Conservation (phyloP, 2,797 vertebrate species). For the Pangasius mekongensis region DNA sequence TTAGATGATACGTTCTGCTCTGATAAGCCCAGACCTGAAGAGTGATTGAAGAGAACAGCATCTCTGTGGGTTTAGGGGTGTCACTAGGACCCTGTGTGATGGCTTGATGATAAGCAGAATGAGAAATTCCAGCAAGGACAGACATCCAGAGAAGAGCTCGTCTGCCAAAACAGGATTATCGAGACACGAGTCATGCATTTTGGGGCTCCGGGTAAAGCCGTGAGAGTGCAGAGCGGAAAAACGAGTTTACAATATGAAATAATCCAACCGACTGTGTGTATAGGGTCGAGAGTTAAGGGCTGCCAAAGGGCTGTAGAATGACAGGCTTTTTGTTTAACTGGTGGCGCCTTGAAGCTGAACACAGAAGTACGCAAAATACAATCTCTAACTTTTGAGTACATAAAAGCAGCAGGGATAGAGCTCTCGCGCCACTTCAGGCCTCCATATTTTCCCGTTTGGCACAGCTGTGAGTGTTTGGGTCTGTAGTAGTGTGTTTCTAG, state of each 20-base stretch:
- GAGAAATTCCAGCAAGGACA: conserved; percentile 30
- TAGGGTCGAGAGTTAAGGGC: conserved; percentile 23
- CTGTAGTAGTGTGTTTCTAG: conserved; percentile 26
- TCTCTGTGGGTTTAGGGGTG: neutral
- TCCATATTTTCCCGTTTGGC: neutral
- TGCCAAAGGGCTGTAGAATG: conserved; percentile 7
- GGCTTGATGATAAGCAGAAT: conserved; percentile 5
- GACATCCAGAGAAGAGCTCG: conserved; percentile 23
- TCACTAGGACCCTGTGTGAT: neutral
- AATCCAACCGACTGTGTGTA: conserved; percentile 37
- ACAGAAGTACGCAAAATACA: neutral
- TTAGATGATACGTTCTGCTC: conserved; percentile 14
- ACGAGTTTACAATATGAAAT: conserved; percentile 49
- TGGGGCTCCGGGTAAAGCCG: conserved; percentile 21
- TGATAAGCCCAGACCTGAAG: neutral
- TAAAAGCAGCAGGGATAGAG: neutral
- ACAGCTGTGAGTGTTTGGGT: conserved; percentile 9
- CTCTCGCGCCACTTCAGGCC: neutral
- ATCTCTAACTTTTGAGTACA: neutral
- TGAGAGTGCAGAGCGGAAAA: conserved; percentile 34
- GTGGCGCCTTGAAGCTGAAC: neutral
- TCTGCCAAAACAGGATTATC: conserved; percentile 46
- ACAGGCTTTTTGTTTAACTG: conserved; percentile 17
- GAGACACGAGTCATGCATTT: neutral
- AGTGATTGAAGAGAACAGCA: neutral